A percentile compares a stretch with the other conserved stretches of the same genome.
Conservation (phyloP, 2,888 invertebrate genomes). For the Cyrtodaria siliqua region DNA sequence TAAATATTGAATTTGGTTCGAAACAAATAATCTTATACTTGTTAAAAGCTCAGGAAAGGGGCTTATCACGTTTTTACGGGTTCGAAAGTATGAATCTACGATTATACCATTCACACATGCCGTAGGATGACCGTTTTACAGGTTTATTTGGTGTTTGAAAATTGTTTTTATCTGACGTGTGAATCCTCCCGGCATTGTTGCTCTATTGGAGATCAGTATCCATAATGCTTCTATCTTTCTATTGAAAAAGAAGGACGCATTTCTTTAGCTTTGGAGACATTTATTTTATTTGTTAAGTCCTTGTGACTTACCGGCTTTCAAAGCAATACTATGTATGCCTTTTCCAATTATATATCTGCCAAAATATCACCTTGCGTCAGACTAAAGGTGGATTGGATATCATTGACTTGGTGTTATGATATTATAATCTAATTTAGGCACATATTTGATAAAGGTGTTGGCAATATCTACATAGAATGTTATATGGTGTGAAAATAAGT, state of each 20-base stretch:
- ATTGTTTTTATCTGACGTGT: not conserved
- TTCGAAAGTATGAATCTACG: not conserved
- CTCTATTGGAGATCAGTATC: not conserved
- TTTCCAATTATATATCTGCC: too few relatives aligned
- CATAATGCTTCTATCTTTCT: not conserved
- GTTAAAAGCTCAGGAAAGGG: not conserved
- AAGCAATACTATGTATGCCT: too few relatives aligned
- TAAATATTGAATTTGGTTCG: not conserved
- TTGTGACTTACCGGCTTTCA: too few relatives aligned
- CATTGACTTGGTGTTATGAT: too few relatives aligned
- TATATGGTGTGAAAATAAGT: too few relatives aligned
- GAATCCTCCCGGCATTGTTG: conserved; percentile 6
- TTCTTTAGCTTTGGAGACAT: too few relatives aligned
- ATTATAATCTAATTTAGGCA: too few relatives aligned
- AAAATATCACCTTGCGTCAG: too few relatives aligned
- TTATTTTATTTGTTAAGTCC: too few relatives aligned
- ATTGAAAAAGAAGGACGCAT: not conserved
- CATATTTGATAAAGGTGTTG: too few relatives aligned
- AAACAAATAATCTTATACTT: not conserved
- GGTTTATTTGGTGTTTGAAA: conserved; percentile 1
- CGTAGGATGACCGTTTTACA: not conserved
- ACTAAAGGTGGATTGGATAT: too few relatives aligned
- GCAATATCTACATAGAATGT: too few relatives aligned
- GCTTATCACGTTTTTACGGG: not conserved
- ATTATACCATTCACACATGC: not conserved